Base-by-base conservation (phyloP, 2,888 invertebrate species). In the Drosophila birchii region DNA sequence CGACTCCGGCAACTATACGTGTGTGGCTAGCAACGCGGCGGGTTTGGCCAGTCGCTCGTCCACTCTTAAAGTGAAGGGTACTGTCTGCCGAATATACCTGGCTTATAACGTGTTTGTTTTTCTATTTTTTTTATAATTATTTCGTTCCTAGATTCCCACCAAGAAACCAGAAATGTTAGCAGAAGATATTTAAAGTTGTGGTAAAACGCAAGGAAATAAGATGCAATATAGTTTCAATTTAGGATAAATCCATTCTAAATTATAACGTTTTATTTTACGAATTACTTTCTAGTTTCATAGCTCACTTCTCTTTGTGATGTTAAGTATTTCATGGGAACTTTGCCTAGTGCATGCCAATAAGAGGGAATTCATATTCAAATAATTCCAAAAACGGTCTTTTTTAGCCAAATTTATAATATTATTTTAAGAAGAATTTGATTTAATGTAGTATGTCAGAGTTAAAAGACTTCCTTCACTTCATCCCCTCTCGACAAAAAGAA, bases 41-140 rank as follows among this genome's bases (percentile, higher is more conserved):
- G 95, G 94, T 69, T 92, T 93, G 85, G 93, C 93, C 81, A 93
- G 93, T 80, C 93, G 93, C 75, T 93, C 94, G 71, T 94, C 94
- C 54, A 90, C 92, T 75, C 92, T 95, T 36, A 93, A 93, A 87
- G 94, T 95, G 55, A 94, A 94, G 92, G 95, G 94, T 94, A 90
- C 88, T 53, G 5, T n/a, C 20, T 80, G 14, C 43, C 26, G 32
- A 18, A n/a, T 20, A 14, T 39, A n/a, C 14, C 18, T 26, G 16
- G 11, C 18, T 32, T 1, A 9, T 44, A 47, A n/a, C 45, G 5
- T 20, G 23, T 75, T 18, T 59, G 14, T 36, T 45, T 60, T 44
- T 29, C 6, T 34, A 60, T 62, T 38, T 16, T 26, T 66, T 41
- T 70, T 43, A 41, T 20, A 39, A 32, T 41, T 34, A n/a, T 43